These are phyloP conservation scores for Actias luna DNA, from an alignment of 2,888 invertebrate species.

Conservation along the genomic window DNA sequence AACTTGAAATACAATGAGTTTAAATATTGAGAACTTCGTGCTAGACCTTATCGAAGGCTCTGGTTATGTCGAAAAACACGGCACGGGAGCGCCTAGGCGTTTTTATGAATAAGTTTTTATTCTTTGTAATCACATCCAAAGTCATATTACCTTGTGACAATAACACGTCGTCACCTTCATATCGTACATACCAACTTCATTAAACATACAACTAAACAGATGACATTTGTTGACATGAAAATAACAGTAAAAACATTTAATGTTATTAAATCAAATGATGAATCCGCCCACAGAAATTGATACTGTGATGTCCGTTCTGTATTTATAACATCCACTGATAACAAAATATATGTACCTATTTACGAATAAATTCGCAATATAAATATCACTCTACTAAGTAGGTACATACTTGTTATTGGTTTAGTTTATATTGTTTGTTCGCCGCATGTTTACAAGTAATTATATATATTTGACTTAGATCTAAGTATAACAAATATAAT, in stretches of 20 bases:
- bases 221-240: constrained; percentile 3
- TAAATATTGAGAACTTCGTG: no score
- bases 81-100: no score
- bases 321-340: background rate
- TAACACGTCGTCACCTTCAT: background rate
- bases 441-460: background rate
- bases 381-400: background rate
- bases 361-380: background rate
- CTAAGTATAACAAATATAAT: background rate
- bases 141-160: background rate
- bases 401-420: background rate
- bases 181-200: background rate
- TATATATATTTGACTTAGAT: background rate
- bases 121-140: no score
- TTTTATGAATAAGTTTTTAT: no score
- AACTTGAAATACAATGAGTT: no score
- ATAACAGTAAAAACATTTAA: background rate
- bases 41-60: no score
- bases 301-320: background rate
- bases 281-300: constrained; percentile 16
- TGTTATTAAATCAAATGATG: background rate
- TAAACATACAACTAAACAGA: background rate
- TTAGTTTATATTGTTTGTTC: background rate
- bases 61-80: no score
- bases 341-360: background rate